These are phyloP conservation scores for Lagopus muta DNA, from an alignment of 2,113 vertebrate genomes.

Conservation along the genomic window DNA sequence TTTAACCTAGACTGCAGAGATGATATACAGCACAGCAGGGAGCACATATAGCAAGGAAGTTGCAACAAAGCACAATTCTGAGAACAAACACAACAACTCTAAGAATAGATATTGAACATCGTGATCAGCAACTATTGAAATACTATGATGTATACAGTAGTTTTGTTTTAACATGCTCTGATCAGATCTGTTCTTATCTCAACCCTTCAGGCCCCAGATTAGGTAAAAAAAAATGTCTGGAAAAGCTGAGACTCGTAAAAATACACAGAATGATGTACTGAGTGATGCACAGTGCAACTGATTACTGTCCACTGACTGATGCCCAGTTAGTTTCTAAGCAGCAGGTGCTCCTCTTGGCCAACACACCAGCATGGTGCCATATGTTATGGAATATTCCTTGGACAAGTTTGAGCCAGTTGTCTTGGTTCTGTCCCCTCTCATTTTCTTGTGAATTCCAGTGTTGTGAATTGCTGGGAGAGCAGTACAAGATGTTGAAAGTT, in stretches of 20 bases:
- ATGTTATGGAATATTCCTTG: background rate
- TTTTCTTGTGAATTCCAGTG: background rate
- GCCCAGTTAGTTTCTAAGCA: background rate
- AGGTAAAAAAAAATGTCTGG: too few relatives aligned
- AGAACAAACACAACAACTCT: background rate
- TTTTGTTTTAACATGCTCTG: background rate
- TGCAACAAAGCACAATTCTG: background rate
- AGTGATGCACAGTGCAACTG: background rate
- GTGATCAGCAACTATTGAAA: background rate
- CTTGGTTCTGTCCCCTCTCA: background rate
- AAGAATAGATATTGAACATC: background rate
- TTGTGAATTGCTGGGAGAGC: background rate
- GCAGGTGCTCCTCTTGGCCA: background rate
- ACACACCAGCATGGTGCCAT: background rate
- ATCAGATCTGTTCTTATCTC: background rate
- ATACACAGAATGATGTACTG: background rate
- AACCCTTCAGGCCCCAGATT: background rate
- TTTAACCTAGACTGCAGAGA: background rate
- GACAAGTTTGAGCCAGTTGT: background rate
- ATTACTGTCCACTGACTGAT: background rate
- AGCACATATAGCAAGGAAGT: background rate
- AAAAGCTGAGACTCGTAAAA: background rate
- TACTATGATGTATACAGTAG: background rate
- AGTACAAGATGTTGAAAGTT: background rate
- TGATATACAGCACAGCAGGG: background rate